Evolutionary conservation across 2,113 vertebrate genomes (phyloP).

Genomic region (Nansenia antarctica): DNA sequence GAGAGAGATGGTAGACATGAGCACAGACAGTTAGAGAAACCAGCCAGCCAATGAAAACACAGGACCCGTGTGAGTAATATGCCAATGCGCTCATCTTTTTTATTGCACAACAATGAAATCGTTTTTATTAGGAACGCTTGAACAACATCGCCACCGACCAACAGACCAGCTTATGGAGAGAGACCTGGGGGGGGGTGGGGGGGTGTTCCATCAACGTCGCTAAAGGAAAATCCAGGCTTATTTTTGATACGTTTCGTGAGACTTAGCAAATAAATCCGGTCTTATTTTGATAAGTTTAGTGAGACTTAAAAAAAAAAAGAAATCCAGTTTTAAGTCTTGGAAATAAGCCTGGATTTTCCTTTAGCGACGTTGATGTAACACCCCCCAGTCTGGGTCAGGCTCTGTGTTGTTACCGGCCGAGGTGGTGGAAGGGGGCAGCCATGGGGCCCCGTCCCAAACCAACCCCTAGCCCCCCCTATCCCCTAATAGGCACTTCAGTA

Average conservation of each 20-base stretch:
- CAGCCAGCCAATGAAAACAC: constrained; percentile 47
- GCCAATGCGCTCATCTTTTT: constrained; percentile 87
- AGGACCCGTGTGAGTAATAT: constrained; percentile 58
- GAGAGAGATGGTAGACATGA: neutral
- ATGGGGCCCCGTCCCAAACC: constrained; percentile 56
- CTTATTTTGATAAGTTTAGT: no score
- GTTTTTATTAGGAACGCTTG: constrained; percentile 75
- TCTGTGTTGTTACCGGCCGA: constrained; percentile 63
- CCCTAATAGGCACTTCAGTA: neutral
- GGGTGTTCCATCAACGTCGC: no score
- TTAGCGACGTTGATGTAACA: no score
- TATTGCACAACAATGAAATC: constrained; percentile 89
- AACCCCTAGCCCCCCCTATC: constrained; percentile 19
- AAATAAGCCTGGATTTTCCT: no score
- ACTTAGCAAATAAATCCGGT: no score
- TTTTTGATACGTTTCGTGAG: constrained; percentile 3
- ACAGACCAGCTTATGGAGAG: constrained; percentile 76
- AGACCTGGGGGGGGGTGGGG: no score
- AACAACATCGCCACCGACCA: constrained; percentile 79
- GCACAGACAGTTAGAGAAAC: neutral
- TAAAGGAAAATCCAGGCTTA: no score
- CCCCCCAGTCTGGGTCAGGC: no score
- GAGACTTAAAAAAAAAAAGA: no score
- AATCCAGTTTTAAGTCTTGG: no score
- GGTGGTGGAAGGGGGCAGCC: constrained; percentile 67